Base-by-base conservation (phyloP, 1,140 invertebrate genomes). In the Mercenaria mercenaria region DNA sequence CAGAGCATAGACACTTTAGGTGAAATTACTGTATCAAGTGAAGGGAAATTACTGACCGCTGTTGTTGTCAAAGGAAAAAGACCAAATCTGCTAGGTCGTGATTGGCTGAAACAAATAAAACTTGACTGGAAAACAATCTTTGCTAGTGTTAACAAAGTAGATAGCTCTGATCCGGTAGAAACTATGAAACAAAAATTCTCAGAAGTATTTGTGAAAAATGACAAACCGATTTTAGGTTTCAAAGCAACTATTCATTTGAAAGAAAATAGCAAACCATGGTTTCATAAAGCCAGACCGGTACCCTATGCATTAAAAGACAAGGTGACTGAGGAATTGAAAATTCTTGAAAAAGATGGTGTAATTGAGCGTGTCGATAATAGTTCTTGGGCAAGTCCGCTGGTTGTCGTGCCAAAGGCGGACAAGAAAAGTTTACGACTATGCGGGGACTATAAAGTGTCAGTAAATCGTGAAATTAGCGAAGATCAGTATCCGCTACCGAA, bases 321-420 rank as follows among this genome's bases (percentile, higher is more conserved):
- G 32, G 79, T 61, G 29, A 41, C 26, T 18, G 32, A 61, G 26
- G 34, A 81, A 61, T 56, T 81, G 23, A 37, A 56, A 39, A 34
- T 18, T 32, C 26, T 77, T 26, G 74, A 77, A 77, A 52, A 20
- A 47, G 15, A 50, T 77, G 74, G 74, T 32, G 29, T 77, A 11
- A 43, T 52, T 32, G 82, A 59, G 6, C 32, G 43, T 26, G 74
- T 74, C 50, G 89, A 47, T 43, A 85, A 95, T 94, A 91, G 96
- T 23, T 94, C 96, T 61, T 97, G 96, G 96, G 96, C 95, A 10
- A 95, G 96, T 6, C 96, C 96, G 0, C 91, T 97, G 10, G 96
- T 97, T 34, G 64, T 90, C 26, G 23, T 81, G 74, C 29, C 83
- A 83, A 90, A 61, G 41, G 84, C 47, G n/a, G 29, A 76, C 32